phyloP scores from a whole-genome alignment of 2,113 vertebrate species.

The Nesoenas mayeri region DNA sequence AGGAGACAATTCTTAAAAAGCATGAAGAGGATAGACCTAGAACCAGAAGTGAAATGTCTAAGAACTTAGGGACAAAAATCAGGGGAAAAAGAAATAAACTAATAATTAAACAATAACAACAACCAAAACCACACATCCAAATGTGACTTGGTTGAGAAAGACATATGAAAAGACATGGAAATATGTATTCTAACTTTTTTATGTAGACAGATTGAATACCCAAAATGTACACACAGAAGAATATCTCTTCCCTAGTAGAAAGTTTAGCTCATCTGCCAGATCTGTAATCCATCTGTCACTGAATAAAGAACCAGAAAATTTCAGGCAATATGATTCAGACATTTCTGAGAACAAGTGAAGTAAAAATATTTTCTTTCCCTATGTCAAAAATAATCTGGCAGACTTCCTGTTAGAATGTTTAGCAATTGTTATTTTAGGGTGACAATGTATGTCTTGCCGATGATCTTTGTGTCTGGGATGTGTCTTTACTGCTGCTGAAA shows the following conservation, averaged over 20 bases:
- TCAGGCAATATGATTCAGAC: constrained; percentile 17
- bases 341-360: constrained; percentile 10
- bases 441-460: background rate
- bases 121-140: background rate
- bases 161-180: background rate
- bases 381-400: constrained; percentile 11
- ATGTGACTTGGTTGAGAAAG: background rate
- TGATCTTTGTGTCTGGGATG: background rate
- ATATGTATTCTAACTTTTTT: background rate
- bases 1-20: background rate
- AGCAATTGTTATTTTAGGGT: background rate
- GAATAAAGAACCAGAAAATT: background rate
- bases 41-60: background rate
- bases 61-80: background rate
- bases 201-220: background rate
- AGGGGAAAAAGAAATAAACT: background rate
- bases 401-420: background rate
- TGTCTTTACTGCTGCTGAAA: background rate
- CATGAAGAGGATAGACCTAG: background rate
- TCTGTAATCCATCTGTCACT: constrained; percentile 31
- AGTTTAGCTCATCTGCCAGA: constrained; percentile 22
- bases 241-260: background rate
- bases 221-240: background rate
- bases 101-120: background rate
- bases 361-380: constrained; percentile 30